A percentile compares a stretch with the other conserved stretches of the same genome.
phyloP scores from a whole-genome alignment of 2,113 vertebrate genomes.

The Ranitomeya variabilis region DNA sequence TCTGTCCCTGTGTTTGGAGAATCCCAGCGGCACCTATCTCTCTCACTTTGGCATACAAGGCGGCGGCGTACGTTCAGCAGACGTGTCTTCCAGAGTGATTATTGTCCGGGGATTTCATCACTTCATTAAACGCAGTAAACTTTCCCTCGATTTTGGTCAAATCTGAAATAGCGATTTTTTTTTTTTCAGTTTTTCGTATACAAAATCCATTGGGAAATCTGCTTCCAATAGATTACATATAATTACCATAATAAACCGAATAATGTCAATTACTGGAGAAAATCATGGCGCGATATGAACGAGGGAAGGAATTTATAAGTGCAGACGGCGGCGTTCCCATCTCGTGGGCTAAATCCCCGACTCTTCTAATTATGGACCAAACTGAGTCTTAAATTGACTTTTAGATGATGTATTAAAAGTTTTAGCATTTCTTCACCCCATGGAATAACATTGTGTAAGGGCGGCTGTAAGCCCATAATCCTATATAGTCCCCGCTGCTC shows the following conservation, averaged over 20 bases:
- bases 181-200: not conserved
- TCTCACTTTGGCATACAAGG: too few relatives aligned
- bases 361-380: not conserved
- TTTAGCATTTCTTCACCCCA: not conserved
- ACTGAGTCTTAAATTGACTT: constrained; percentile 8
- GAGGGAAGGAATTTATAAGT: not conserved
- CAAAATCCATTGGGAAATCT: constrained; percentile 45
- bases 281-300: not conserved
- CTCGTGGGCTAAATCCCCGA: not conserved
- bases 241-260: constrained; percentile 41
- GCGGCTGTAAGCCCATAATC: not conserved
- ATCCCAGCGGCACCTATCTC: too few relatives aligned
- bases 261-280: constrained; percentile 12
- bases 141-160: not conserved
- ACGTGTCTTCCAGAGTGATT: not conserved
- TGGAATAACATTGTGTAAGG: not conserved
- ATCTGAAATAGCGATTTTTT: not conserved
- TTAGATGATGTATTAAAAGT: not conserved
- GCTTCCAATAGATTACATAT: constrained; percentile 34
- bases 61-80: too few relatives aligned
- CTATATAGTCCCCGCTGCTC: not conserved
- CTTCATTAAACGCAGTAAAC: not conserved
- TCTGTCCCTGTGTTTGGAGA: too few relatives aligned
- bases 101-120: not conserved
- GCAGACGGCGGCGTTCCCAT: too few relatives aligned